A percentile compares a stretch with the other conserved stretches of the same genome.
Evolutionary conservation across 2,888 invertebrate species (phyloP).

Genomic region (Gibbula magus): DNA sequence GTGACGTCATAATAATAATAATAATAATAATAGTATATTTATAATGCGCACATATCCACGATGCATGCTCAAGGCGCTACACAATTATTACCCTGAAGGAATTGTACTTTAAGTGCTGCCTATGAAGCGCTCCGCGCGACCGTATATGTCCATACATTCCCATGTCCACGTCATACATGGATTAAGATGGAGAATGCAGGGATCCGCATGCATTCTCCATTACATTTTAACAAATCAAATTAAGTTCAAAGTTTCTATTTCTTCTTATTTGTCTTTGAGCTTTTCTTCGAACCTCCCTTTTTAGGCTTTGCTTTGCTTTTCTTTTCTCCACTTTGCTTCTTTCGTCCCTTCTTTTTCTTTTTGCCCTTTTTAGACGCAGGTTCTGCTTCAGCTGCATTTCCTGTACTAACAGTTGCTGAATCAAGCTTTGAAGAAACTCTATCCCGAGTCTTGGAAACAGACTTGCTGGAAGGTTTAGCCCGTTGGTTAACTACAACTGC

Average conservation of each 20-base stretch:
- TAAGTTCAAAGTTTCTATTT: neutral
- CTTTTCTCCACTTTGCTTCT: neutral
- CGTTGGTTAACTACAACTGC: neutral
- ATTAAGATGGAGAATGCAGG: too few species aligned
- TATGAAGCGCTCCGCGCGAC: too few species aligned
- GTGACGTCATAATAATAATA: too few species aligned
- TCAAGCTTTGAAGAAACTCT: neutral
- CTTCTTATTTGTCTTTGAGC: neutral
- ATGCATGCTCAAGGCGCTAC: too few species aligned
- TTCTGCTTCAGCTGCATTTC: neutral
- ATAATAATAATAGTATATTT: too few species aligned
- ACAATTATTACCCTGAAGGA: too few species aligned
- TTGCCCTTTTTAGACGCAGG: neutral
- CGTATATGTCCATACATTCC: too few species aligned
- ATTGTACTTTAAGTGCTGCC: too few species aligned
- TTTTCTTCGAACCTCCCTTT: neutral
- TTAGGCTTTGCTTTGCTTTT: neutral
- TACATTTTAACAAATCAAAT: too few species aligned
- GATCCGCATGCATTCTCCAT: too few species aligned
- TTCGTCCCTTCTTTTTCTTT: slow-evolving; percentile 10
- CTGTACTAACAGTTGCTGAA: neutral
- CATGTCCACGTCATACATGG: too few species aligned
- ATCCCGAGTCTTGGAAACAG: neutral
- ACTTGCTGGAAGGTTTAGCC: neutral
- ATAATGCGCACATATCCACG: too few species aligned